These are phyloP conservation scores for Hassar affinis DNA, from an alignment of 2,113 vertebrate genomes.

Conservation along the genomic window DNA sequence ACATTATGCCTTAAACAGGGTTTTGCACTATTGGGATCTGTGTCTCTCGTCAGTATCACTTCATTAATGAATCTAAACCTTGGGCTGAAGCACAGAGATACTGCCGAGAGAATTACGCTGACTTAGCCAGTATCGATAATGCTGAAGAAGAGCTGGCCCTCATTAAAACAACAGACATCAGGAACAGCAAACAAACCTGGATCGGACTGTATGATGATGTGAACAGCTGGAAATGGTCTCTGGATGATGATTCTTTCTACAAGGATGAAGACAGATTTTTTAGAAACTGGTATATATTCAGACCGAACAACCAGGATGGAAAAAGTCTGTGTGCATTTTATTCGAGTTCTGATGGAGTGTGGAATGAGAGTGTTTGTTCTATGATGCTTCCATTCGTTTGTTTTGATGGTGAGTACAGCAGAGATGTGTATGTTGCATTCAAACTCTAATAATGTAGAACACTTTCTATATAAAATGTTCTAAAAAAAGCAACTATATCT, in stretches of 20 bases:
- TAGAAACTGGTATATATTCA: conserved; percentile 9
- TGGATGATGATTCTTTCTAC: conserved; percentile 34
- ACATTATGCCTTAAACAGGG: background rate
- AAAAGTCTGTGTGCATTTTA: conserved; percentile 13
- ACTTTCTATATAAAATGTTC: background rate
- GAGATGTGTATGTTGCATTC: background rate
- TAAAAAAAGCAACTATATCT: background rate
- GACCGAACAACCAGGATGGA: background rate
- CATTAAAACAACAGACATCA: background rate
- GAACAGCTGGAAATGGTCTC: conserved; percentile 38
- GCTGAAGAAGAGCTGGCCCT: conserved; percentile 11
- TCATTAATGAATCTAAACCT: conserved; percentile 2
- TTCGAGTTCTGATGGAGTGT: background rate
- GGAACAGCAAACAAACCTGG: background rate
- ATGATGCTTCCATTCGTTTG: background rate
- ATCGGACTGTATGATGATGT: conserved; percentile 30
- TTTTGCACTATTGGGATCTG: background rate
- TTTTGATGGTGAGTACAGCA: conserved; percentile 25
- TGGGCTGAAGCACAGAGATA: conserved; percentile 38
- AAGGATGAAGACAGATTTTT: conserved; percentile 11
- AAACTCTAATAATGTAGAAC: no score
- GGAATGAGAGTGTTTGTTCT: background rate
- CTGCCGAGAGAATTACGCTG: conserved; percentile 40
- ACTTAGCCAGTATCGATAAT: conserved; percentile 42
- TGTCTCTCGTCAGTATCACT: conserved; percentile 25